These are phyloP conservation scores for Papilio protenor DNA, from an alignment of 2,888 invertebrate genomes.

Conservation along the genomic window DNA sequence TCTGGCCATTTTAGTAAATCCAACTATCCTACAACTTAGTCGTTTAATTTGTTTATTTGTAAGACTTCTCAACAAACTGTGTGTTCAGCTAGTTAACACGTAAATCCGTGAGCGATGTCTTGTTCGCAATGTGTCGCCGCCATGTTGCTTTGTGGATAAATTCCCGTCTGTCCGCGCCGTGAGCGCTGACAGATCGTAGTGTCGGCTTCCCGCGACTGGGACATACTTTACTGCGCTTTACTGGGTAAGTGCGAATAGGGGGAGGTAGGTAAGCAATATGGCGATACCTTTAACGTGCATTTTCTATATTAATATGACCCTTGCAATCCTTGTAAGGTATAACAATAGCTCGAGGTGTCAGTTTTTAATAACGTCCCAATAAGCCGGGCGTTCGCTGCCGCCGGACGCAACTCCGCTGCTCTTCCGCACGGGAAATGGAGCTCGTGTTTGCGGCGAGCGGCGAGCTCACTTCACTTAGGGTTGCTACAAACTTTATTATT, in stretches of 20 bases:
- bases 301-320: neutral
- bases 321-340: conserved; percentile 37
- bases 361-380: conserved; percentile 83
- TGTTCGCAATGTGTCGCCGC: conserved; percentile 1
- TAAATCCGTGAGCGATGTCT: conserved; percentile 24
- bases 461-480: conserved; percentile 61
- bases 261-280: neutral
- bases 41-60: neutral
- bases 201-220: conserved; percentile 50
- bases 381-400: conserved; percentile 66
- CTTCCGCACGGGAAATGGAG: conserved; percentile 81
- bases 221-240: conserved; percentile 31
- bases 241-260: conserved; percentile 5
- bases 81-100: conserved; percentile 1
- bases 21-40: neutral
- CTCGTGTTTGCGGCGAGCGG: conserved; percentile 75
- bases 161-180: conserved; percentile 55
- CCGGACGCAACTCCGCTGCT: conserved; percentile 73
- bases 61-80: neutral
- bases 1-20: no score
- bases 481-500: conserved; percentile 8
- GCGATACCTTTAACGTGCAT: neutral
- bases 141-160: conserved; percentile 49
- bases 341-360: conserved; percentile 78
- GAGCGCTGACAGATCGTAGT: conserved; percentile 56